Evolutionary conservation across 2,113 vertebrate genomes (phyloP).

Genomic region (Canis aureus): DNA sequence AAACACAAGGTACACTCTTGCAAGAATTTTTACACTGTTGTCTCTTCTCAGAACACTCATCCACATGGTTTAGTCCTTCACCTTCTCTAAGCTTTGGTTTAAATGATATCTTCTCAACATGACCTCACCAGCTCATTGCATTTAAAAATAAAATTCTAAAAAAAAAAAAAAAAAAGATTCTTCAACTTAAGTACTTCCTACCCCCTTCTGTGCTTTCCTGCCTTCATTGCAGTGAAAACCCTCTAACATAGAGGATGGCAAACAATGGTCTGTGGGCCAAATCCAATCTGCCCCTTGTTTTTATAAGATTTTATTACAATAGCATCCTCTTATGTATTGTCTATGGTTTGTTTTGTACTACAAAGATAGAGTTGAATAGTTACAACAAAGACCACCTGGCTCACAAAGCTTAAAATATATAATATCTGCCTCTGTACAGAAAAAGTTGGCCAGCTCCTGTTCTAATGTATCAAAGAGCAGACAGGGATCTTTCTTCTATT

Average conservation of each 20-base stretch:
- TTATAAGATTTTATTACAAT: not conserved
- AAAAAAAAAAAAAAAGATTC: no score
- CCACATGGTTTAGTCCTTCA: not conserved
- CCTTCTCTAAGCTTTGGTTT: not conserved
- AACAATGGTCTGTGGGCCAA: not conserved
- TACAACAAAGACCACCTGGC: not conserved
- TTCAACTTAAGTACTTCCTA: not conserved
- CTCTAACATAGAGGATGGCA: not conserved
- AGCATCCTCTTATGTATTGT: not conserved
- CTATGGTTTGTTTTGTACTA: not conserved
- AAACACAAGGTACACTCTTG: not conserved
- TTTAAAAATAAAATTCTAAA: not conserved
- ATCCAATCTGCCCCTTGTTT: not conserved
- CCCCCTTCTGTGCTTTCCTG: not conserved
- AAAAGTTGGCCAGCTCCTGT: not conserved
- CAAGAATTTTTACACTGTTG: not conserved
- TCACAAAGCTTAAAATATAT: not conserved
- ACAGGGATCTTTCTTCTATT: not conserved
- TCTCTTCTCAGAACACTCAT: not conserved
- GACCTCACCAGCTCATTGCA: not conserved
- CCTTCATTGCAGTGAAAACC: not conserved
- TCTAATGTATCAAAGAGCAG: slow-evolving; percentile 3
- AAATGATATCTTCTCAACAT: not conserved
- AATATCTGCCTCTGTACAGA: not conserved
- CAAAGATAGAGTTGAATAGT: not conserved